Base-by-base conservation (phyloP, 2,888 invertebrate genomes). In the Terebella lapidaria region DNA sequence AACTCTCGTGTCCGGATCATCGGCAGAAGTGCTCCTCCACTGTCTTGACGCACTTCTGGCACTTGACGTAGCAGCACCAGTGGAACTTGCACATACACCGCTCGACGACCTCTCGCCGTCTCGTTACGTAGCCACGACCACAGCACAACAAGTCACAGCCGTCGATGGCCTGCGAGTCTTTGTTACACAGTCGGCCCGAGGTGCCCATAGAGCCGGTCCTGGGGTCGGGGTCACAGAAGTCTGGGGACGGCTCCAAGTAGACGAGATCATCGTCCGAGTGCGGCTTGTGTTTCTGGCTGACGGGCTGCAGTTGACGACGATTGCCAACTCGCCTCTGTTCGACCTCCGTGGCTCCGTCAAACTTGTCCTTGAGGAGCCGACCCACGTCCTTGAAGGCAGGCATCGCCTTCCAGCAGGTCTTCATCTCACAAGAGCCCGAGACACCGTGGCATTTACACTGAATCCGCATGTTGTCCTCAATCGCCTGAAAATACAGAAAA, bases 391-490 rank as follows among this genome's bases (percentile, higher is more conserved):
- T 85, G 83, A 95, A 92, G 53, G 89, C 86, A 25, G 93, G 89
- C 70, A 95, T 85, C 76, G 94, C 94, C 74, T 93, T 91, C 94
- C 94, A 95, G 81, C 94, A 95, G 1, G 94, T 95, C 76, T 93
- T 90, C 74, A 94, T 86, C 73, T 93, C 94, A 83, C 94, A 95
- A 27, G 94, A 94, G 4, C 94, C 94, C 1, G 93, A 94, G 45
- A 95, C 94, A 0, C 94, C 94, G 76, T 95, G 94, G 77, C 94
- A 95, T 81, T 95, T 95, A 84, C 94, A 95, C 54, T 74, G 72
- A 27, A 72, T 67, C 60, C 71, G 68, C 91, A 93, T 92, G 65
- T 89, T 85, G 29, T 88, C 86, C 63, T 82, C 79, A 26, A 84
- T 73, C 18, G 80, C 76, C 84, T 84, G 73, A 28, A 73, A 72